phyloP scores from a whole-genome alignment of 2,113 vertebrate species.

The Sciurus niger region DNA sequence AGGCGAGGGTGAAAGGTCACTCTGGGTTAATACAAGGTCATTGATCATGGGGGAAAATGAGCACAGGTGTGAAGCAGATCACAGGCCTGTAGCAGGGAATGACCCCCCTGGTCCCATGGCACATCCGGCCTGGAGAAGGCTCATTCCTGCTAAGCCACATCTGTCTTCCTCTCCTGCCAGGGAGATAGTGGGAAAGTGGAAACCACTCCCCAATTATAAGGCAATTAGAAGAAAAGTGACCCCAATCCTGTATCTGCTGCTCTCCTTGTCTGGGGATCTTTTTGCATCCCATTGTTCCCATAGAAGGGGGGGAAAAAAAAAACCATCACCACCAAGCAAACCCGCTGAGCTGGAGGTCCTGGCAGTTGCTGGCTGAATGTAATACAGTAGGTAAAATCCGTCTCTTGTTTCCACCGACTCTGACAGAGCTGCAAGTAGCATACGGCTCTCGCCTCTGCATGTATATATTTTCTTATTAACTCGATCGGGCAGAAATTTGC shows the following conservation, averaged over 20 bases:
- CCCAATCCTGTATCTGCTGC: neutral
- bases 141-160: conserved; percentile 64
- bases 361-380: conserved; percentile 64
- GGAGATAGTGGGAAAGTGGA: conserved; percentile 70
- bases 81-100: conserved; percentile 50
- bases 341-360: conserved; percentile 46
- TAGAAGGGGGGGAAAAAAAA: neutral
- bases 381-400: conserved; percentile 65
- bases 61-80: conserved; percentile 85
- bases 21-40: conserved; percentile 79
- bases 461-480: conserved; percentile 82
- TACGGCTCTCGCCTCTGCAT: conserved; percentile 57
- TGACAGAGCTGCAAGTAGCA: conserved; percentile 70
- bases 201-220: conserved; percentile 67
- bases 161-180: conserved; percentile 68
- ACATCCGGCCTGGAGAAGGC: conserved; percentile 76
- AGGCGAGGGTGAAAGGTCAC: conserved; percentile 80
- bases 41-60: conserved; percentile 49
- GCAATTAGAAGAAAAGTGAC: conserved; percentile 66
- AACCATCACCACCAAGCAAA: neutral
- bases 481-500: conserved; percentile 80
- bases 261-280: neutral
- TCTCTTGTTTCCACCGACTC: conserved; percentile 49
- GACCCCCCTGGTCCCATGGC: neutral
- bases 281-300: conserved; percentile 59